Percentiles rank a stretch among this genome's conserved stretches.
Conservation (phyloP, 1,140 invertebrate genomes). For the Diachasmimorpha longicaudata region DNA sequence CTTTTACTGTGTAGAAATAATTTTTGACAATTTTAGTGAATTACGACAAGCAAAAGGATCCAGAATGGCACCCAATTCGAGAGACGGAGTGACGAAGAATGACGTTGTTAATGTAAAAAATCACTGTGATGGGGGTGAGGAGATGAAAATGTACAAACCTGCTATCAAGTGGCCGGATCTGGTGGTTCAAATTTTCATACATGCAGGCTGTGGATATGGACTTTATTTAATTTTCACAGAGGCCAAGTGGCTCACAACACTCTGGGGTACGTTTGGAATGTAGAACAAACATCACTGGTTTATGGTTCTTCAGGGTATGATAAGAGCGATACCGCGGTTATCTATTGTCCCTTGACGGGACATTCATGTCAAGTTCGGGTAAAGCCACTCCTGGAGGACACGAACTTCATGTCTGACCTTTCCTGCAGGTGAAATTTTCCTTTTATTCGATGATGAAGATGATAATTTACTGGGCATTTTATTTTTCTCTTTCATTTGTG, state of each 20-base stretch:
- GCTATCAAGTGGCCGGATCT: conserved; percentile 75
- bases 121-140: not conserved
- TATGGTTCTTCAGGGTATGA: too few relatives aligned
- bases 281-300: not conserved
- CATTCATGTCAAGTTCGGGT: too few relatives aligned
- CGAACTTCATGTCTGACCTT: too few relatives aligned
- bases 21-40: not conserved
- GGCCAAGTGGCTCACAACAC: conserved; percentile 69
- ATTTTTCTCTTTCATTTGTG: too few relatives aligned
- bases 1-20: too few relatives aligned
- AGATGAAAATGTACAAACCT: conserved; percentile 60
- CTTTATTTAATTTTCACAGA: conserved; percentile 70
- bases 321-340: too few relatives aligned
- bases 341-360: too few relatives aligned
- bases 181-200: conserved; percentile 71
- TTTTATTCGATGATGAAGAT: too few relatives aligned
- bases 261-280: conserved; percentile 74
- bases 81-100: not conserved
- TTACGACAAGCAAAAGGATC: not conserved
- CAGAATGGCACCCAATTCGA: not conserved
- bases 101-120: not conserved
- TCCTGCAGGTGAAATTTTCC: too few relatives aligned
- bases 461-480: too few relatives aligned
- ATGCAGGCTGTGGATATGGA: conserved; percentile 73
- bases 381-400: too few relatives aligned